A percentile compares a stretch with the other conserved stretches of the same genome.
Conservation (phyloP, 2,797 vertebrate species). For the Anguilla megastoma region DNA sequence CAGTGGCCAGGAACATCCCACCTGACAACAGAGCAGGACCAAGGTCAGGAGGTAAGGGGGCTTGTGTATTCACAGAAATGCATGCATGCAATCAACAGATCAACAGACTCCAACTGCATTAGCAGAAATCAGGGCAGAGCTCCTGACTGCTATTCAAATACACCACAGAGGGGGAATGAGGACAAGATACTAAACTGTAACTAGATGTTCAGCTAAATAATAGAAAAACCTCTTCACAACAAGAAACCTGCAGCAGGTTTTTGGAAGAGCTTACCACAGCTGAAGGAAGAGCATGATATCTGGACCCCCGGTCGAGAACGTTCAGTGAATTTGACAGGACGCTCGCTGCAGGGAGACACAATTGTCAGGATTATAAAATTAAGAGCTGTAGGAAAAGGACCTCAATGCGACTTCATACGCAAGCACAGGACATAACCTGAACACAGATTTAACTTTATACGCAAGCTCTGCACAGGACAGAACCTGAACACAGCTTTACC, state of each 20-base stretch:
- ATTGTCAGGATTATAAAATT: background rate
- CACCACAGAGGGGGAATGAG: too few species aligned
- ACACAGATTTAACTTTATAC: background rate
- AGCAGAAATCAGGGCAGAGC: background rate
- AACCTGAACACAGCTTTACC: background rate
- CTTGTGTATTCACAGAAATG: background rate
- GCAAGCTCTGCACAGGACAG: background rate
- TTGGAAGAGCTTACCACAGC: slow-evolving; percentile 79
- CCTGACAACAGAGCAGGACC: slow-evolving; percentile 66
- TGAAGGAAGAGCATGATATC: slow-evolving; percentile 96
- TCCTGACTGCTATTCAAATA: background rate
- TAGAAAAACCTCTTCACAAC: background rate
- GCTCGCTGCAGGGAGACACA: slow-evolving; percentile 71
- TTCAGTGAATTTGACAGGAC: slow-evolving; percentile 93
- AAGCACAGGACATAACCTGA: background rate
- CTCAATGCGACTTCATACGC: background rate
- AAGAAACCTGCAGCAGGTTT: background rate
- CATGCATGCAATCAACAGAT: background rate
- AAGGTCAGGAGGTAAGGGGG: background rate
- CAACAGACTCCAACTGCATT: background rate
- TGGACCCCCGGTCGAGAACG: slow-evolving; percentile 94
- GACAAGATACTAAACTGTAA: background rate
- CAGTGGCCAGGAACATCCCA: slow-evolving; percentile 97
- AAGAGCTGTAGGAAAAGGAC: background rate
- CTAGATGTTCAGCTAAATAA: background rate